Evolutionary conservation across 2,888 invertebrate genomes (phyloP).

Genomic region (Chironomus tentans): DNA sequence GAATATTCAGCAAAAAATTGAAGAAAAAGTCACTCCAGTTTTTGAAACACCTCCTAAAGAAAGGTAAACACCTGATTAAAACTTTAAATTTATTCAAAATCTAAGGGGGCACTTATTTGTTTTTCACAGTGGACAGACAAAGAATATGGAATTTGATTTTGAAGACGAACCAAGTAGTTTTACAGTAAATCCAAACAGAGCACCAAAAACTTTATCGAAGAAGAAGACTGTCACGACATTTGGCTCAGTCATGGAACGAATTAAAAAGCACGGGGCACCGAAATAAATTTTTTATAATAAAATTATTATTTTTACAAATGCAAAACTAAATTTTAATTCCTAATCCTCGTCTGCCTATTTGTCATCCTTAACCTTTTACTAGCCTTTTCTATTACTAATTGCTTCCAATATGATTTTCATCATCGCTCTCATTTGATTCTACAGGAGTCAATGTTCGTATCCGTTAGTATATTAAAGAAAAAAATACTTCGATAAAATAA

Average conservation of each 20-base stretch:
- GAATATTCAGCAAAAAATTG: background rate
- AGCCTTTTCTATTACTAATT: too few relatives aligned
- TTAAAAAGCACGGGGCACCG: slow-evolving; percentile 9
- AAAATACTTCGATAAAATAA: too few relatives aligned
- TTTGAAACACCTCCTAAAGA: slow-evolving; percentile 11
- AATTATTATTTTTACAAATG: too few relatives aligned
- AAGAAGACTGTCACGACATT: slow-evolving; percentile 7
- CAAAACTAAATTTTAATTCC: too few relatives aligned
- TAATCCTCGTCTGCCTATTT: too few relatives aligned
- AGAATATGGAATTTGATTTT: slow-evolving; percentile 21
- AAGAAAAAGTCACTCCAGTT: background rate
- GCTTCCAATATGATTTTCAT: too few relatives aligned
- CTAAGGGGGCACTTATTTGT: too few relatives aligned
- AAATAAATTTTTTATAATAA: background rate
- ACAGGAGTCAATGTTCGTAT: too few relatives aligned
- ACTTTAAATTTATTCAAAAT: background rate
- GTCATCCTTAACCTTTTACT: too few relatives aligned
- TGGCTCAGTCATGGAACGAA: slow-evolving; percentile 5
- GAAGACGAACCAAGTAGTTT: background rate
- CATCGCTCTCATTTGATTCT: too few relatives aligned
- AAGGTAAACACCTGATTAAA: background rate
- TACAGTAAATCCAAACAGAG: background rate
- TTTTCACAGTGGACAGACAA: background rate
- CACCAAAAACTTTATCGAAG: background rate
- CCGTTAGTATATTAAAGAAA: too few relatives aligned